These are phyloP conservation scores for Polyommatus iphigenia DNA, from an alignment of 2,888 invertebrate species.

Conservation along the genomic window DNA sequence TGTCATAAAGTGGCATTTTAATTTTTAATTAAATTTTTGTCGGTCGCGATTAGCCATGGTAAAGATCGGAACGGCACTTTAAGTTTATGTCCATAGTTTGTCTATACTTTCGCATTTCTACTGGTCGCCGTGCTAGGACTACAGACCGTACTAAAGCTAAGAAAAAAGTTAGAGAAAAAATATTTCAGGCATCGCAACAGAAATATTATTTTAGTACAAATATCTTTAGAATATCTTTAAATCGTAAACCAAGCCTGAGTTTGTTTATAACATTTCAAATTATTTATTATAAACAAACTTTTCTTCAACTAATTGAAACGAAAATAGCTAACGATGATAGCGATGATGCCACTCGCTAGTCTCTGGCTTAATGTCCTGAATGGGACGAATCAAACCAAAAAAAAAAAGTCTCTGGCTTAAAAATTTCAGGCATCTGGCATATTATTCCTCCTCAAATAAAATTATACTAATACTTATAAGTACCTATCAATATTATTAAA, in stretches of 20 bases:
- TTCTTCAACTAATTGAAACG: background rate
- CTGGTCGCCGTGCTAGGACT: no score
- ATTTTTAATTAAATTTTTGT: no score
- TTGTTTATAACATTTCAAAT: slow-evolving; percentile 16
- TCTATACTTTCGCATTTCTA: no score
- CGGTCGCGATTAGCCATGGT: no score
- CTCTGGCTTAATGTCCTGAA: background rate
- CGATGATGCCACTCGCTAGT: background rate
- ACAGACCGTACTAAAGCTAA: no score
- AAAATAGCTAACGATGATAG: slow-evolving; percentile 12
- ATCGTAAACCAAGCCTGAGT: background rate
- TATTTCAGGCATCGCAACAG: background rate
- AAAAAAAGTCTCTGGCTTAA: background rate
- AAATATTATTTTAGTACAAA: background rate
- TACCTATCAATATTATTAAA: no score
- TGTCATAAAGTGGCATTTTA: no score
- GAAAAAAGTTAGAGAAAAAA: background rate
- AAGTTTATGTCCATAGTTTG: no score
- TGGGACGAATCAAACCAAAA: no score
- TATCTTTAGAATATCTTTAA: background rate
- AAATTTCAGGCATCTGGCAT: background rate
- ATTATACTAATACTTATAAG: no score
- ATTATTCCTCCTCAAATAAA: no score
- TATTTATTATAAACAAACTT: background rate
- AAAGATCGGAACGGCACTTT: no score